Evolutionary conservation across 2,797 vertebrate genomes (phyloP).

Genomic region (Dendrocincla fuliginosa): DNA sequence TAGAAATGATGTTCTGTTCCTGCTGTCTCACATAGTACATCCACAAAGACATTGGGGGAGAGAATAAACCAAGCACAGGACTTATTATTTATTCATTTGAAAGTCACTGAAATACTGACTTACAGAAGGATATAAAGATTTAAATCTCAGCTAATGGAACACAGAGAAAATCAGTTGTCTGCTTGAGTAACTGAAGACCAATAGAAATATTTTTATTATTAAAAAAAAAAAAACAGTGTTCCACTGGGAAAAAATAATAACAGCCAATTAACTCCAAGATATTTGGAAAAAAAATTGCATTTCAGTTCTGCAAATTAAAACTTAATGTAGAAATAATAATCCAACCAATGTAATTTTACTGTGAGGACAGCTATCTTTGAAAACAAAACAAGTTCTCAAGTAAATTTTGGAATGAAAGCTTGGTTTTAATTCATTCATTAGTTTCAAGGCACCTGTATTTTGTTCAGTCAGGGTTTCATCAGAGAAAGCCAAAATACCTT

Average conservation of each 20-base stretch:
- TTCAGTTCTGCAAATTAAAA: neutral
- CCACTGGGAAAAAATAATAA: neutral
- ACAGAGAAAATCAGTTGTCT: neutral
- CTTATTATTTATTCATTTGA: neutral
- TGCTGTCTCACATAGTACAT: neutral
- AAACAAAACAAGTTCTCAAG: neutral
- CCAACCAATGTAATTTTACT: neutral
- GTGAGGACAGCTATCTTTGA: neutral
- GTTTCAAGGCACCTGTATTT: neutral
- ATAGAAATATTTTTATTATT: neutral
- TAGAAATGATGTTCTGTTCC: neutral
- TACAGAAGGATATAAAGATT: neutral
- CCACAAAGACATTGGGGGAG: neutral
- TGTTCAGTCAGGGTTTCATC: neutral
- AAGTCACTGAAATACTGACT: neutral
- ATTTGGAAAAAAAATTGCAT: neutral
- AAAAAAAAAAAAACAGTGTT: neutral
- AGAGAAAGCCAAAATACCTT: neutral
- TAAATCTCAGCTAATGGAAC: neutral
- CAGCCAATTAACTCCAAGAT: neutral
- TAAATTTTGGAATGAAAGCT: neutral
- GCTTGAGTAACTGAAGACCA: neutral
- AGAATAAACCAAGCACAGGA: neutral
- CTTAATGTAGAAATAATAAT: fast-evolving
- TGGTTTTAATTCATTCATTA: neutral